phyloP scores from a whole-genome alignment of 1,140 invertebrate species.

The Himalopsyche phryganea region DNA sequence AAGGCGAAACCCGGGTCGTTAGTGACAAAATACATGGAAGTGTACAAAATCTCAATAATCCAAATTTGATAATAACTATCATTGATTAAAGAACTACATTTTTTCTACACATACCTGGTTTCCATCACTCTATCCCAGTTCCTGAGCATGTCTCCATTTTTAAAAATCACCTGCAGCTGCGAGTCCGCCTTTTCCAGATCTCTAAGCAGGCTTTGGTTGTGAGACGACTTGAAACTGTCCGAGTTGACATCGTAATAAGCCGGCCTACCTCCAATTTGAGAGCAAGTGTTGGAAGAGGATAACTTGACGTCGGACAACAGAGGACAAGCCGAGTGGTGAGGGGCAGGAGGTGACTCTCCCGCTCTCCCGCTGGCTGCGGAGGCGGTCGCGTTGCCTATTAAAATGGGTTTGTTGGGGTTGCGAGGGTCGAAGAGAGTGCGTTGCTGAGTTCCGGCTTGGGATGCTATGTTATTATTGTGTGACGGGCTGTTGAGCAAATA shows the following conservation, averaged over 20 bases:
- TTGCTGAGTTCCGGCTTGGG: slow-evolving; percentile 17
- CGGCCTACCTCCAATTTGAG: slow-evolving; percentile 5
- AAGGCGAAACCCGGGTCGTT: no score
- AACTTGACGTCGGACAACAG: not conserved
- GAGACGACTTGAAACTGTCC: slow-evolving; percentile 25
- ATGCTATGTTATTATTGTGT: slow-evolving; percentile 11
- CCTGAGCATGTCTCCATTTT: slow-evolving; percentile 19
- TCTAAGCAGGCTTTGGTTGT: slow-evolving; percentile 25
- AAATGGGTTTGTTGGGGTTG: slow-evolving; percentile 29
- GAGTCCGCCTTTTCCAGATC: slow-evolving; percentile 26
- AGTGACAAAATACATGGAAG: no score
- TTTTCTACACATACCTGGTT: slow-evolving; percentile 19
- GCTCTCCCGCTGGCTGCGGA: not conserved
- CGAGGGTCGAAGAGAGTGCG: slow-evolving; percentile 23
- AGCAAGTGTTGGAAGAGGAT: not conserved
- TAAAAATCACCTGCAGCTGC: slow-evolving; percentile 28
- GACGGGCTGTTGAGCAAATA: not conserved
- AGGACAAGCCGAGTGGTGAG: not conserved
- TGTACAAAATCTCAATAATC: no score
- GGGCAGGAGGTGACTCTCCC: slow-evolving; percentile 3
- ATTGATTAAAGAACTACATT: no score
- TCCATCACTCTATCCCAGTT: slow-evolving; percentile 23
- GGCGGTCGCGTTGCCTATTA: slow-evolving; percentile 11
- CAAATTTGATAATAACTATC: no score
- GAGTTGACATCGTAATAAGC: slow-evolving; percentile 29